phyloP scores from a whole-genome alignment of 2,797 vertebrate genomes.

The Tragelaphus oryx region DNA sequence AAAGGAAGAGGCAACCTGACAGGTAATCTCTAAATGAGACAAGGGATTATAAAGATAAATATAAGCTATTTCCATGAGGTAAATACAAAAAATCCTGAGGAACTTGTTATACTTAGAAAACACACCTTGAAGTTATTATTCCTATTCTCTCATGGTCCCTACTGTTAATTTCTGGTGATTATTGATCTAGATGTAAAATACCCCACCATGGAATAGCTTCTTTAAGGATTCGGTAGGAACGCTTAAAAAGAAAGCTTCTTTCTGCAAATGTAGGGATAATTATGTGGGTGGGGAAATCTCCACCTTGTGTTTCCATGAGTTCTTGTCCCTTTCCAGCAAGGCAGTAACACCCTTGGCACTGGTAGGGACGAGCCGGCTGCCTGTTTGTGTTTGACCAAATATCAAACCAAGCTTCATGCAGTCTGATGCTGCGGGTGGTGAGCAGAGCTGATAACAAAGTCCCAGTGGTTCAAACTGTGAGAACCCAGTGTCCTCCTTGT shows the following conservation, averaged over 20 bases:
- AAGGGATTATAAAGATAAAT: not conserved
- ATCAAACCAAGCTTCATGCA: not conserved
- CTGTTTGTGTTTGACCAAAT: not conserved
- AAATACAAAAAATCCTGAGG: not conserved
- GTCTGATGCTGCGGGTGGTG: not conserved
- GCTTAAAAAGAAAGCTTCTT: not conserved
- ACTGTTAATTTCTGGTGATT: not conserved
- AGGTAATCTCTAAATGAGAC: not conserved
- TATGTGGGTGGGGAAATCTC: not conserved
- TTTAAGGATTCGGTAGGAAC: not conserved
- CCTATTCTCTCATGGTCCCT: not conserved
- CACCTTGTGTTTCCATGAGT: not conserved
- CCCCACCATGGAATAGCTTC: not conserved
- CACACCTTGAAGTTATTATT: not conserved
- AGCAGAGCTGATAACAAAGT: not conserved
- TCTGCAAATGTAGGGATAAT: not conserved
- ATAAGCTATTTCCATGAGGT: not conserved
- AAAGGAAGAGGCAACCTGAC: not conserved
- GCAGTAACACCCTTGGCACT: too few relatives aligned
- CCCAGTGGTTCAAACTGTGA: not conserved
- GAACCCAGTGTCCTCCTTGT: not conserved
- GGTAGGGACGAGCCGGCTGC: not conserved
- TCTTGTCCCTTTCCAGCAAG: not conserved
- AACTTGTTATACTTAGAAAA: not conserved
- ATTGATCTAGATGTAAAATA: not conserved